Evolutionary conservation across 2,888 invertebrate genomes (phyloP), one percentile per base, ranked within the genome.

Genomic region (Prionchulus punctatus): DNA sequence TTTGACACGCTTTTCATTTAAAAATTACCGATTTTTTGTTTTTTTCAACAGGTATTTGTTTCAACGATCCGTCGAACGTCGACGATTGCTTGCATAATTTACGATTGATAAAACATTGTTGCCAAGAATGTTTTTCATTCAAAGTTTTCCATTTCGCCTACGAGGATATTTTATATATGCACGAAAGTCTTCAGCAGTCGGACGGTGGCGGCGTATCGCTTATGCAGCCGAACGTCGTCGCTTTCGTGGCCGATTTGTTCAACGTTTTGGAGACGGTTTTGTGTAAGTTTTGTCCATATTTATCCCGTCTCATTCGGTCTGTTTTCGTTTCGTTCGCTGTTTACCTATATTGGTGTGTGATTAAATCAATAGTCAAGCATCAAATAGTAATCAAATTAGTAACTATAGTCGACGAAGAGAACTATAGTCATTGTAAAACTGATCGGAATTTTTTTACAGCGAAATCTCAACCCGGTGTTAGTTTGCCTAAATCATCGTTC

Each of bases 21-120:
- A 21, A 45, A 23, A 12, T 23, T 23, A 45, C 23, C 23, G 23
- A 45, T 12, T 45, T 45, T 7, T 21, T 23, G 47, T 45, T 45
- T 45, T n/a, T n/a, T 45, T 45, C 65, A 67, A 28, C 67, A 74
- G 75, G 72, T 60, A 70, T 75, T 15, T 71, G 69, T 58, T 65
- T 75, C 58, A 71, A 70, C 60, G 71, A 71, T 36, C 65, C 66
- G 53, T 66, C 72, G 36, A 71, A 70, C 2, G 71, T 73, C 12
- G 71, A 71, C 2, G 75, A 75, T 61, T 74, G 74, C 25, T 63
- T 73, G 49, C 73, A 73, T 65, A 75, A 75, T 61, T 62, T 75
- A 23, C 66, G 69, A 42, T 63, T 72, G 45, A 64, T 74, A 23
- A 63, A 66, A 62, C 63, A 65, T 15, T 74, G 73, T 65, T 72